Base-by-base conservation (phyloP, 2,888 invertebrate genomes). In the Bembecia ichneumoniformis region DNA sequence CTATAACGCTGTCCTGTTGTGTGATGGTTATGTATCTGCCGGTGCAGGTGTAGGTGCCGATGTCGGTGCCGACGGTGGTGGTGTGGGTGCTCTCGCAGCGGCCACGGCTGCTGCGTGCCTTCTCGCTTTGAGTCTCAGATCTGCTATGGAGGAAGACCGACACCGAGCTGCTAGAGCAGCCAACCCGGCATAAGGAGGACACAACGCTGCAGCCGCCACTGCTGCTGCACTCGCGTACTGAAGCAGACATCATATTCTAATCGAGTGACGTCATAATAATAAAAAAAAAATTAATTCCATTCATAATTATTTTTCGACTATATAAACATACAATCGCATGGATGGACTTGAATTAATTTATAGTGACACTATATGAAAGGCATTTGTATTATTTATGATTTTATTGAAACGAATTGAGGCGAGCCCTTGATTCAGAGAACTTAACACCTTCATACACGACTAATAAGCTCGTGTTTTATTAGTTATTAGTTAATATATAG, bases 131-230 rank as follows among this genome's bases (percentile, higher is more conserved):
- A 97, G 90, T 62, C 98, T 89, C 50, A 98, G 89, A 83, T 98
- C 98, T 0, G 97, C 97, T 73, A 98, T 97, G 74, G 96, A 97
- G 15, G 96, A 96, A 65, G 95, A 94, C 77, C 95, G 94, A 66
- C 94, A 93, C 53, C 94, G 92, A 13, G 94, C 94, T 7, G 93
- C 93, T 45, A 96, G 89, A 2, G 94, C 93, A 7, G 96, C 94
- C 58, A 96, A 88, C 54, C 94, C 94, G 44, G 95, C 88, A 63
- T 92, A 74, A 62, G 74, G 92, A 74, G 63, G 93, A 86, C 66
- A 92, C 79, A 66, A 89, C 7, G 92, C 92, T 1, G 93, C 92
- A 1, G 91, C 91, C 3, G 81, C 81, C 7, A 82, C 86, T 7
- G 83, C 84, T 3, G 84, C 84, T 1, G 78, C 74, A 47, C 82